Base-by-base conservation (phyloP, 2,113 vertebrate species). In the Actinemys pallida region DNA sequence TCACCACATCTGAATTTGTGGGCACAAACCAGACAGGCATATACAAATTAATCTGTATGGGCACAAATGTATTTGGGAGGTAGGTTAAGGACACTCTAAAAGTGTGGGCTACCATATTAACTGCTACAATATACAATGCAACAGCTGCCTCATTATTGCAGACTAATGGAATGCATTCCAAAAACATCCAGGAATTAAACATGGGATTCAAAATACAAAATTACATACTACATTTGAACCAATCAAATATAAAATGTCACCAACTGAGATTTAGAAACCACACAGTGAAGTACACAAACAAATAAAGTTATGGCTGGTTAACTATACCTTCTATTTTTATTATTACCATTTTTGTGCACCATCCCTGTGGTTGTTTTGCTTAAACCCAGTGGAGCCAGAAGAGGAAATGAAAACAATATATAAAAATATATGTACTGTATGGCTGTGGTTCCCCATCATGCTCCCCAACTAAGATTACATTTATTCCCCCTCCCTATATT, bases 391-490 rank as follows among this genome's bases (percentile, higher is more conserved):
- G 88, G 53, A 96, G 91, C 72, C 31, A 96, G 88, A 95, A 91
- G 11, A 92, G 25, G 56, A 89, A 96, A 89, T 94, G 56, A 90
- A 94, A 93, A 91, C 87, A 84, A 83, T 87, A 94, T 72, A 92
- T 3, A 53, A 83, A 92, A 47, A 82, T 76, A 86, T 17, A 90
- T 39, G n/a, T 47, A n/a, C 3, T 86, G 29, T 4, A 78, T 83
- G 45, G 11, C 72, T 83, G 57, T 90, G 85, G 72, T 87, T 96
- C 78, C 27, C 31, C 50, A 84, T 4, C 16, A 89, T 90, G 45
- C 90, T 95, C 35, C 79, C 84, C 91, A 95, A 92, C n/a, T 35
- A 92, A 79, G 31, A 92, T 56, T 11, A 93, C 95, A 79, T 78
- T 81, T 95, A 92, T 1, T 95, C 79, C 31, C 69, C 62, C 42